A percentile compares a stretch with the other conserved stretches of the same genome.
These are phyloP conservation scores for Drosophila kanapiae DNA, from an alignment of 1,140 invertebrate genomes.

Conservation along the genomic window DNA sequence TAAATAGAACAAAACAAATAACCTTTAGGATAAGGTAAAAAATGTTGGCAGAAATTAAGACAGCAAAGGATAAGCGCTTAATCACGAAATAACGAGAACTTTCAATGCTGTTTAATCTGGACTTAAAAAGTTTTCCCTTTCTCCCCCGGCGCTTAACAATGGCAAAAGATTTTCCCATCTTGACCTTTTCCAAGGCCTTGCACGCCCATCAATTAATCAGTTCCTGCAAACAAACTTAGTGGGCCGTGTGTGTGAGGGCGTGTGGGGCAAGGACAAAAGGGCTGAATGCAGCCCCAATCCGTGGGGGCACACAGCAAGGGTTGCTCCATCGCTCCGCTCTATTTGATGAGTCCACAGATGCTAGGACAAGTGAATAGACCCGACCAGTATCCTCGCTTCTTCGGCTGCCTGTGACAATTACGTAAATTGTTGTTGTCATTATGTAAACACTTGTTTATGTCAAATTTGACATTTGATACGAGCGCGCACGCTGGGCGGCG, in stretches of 20 bases:
- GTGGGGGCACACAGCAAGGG: conserved; percentile 13
- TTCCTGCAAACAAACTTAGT: conserved; percentile 42
- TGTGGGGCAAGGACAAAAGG: conserved; percentile 20
- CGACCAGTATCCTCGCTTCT: conserved; percentile 11
- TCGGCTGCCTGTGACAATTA: conserved; percentile 68
- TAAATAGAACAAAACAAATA: not conserved
- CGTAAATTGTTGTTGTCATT: conserved; percentile 83
- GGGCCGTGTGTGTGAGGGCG: conserved; percentile 14
- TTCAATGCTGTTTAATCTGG: conserved; percentile 15
- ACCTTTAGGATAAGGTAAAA: not conserved
- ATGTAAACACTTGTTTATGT: conserved; percentile 83
- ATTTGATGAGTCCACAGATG: conserved; percentile 26
- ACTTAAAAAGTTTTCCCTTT: conserved; percentile 13
- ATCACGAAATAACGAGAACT: conserved; percentile 8
- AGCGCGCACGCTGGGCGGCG: conserved; percentile 29
- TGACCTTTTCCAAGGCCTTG: conserved; percentile 13
- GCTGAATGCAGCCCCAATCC: conserved; percentile 27
- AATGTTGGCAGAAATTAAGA: not conserved
- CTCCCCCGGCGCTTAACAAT: conserved; percentile 2
- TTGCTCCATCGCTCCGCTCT: conserved; percentile 1
- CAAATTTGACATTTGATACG: conserved; percentile 82
- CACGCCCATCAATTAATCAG: conserved; percentile 61
- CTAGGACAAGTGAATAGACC: not conserved
- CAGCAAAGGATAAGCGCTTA: conserved; percentile 3
- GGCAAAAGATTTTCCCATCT: conserved; percentile 12